Evolutionary conservation across 2,797 vertebrate species (phyloP).

Genomic region (Podargus strigoides): DNA sequence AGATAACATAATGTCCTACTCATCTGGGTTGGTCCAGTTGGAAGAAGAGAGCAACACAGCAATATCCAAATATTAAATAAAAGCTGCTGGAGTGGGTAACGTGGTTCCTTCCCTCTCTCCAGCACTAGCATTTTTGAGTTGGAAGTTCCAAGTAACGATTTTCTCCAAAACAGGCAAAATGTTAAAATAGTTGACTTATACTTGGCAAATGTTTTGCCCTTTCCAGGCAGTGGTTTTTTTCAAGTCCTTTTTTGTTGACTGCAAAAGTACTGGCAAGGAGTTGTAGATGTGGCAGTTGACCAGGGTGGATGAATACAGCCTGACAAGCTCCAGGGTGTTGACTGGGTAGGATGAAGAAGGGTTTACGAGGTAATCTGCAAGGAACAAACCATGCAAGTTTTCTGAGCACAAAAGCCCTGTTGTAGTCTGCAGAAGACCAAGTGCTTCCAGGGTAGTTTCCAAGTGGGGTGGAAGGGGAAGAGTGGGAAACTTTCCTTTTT

Average conservation of each 20-base stretch:
- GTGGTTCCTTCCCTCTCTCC: background rate
- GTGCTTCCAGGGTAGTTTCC: conserved; percentile 30
- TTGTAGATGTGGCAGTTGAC: background rate
- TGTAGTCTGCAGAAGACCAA: conserved; percentile 28
- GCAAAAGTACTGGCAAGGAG: background rate
- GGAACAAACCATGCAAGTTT: conserved; percentile 5
- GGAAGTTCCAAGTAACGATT: background rate
- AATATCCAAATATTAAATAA: background rate
- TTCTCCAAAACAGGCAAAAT: background rate
- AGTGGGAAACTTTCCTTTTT: conserved; percentile 53
- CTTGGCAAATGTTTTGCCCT: background rate
- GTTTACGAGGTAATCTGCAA: conserved; percentile 7
- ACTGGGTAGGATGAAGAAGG: background rate
- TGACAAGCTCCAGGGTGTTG: background rate
- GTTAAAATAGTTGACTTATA: background rate
- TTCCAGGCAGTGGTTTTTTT: background rate
- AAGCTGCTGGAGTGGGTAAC: background rate
- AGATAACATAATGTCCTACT: background rate
- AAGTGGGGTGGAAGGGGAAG: conserved; percentile 36
- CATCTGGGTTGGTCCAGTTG: background rate
- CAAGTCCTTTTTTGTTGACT: background rate
- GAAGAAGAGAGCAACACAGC: background rate
- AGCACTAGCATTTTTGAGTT: background rate
- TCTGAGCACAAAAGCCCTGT: conserved; percentile 12
- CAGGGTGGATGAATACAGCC: background rate